Evolutionary conservation across 2,888 invertebrate genomes (phyloP), one percentile per base, ranked within the genome.

Genomic region (Syritta pipiens): DNA sequence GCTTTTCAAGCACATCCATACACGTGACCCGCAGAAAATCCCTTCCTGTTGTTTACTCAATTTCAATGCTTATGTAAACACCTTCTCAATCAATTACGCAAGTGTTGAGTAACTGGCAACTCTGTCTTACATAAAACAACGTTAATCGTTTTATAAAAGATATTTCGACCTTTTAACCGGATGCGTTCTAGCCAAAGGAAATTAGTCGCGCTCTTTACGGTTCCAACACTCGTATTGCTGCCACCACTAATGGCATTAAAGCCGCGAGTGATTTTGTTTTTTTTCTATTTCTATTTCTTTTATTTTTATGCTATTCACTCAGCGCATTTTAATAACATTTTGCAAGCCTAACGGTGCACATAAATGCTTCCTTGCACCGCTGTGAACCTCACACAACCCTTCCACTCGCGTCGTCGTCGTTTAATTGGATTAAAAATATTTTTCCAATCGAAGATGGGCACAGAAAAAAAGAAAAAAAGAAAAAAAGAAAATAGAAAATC

Each of bases 381-480:
- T 67, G 53, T 44, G 12, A 44, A 10, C 5, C 10, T 10, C 4
- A 17, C 19, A 19, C 28, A n/a, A 35, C 14, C 37, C 30, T 42
- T 35, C 40, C 30, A 59, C 44, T 9, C 26, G 9, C 4, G 19
- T 10, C 2, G 5, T 1, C 1, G 42, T 14, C 49, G 17, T 40
- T 44, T 60, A 69, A 69, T 69, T 69, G 69, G 69, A 60, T 69
- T 60, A 69, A 69, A 59, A 59, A 42, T 24, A 26, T 42, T 53
- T 10, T 46, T 55, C 24, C 9, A 40, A 44, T 9, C 14, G 5
- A n/a, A 17, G 17, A 10, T 10, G 37, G 7, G 12, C 9, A 37
- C 12, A 7, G 37, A 30, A 28, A 22, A 7, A 12, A 5, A 5
- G 12, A 48, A 44, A 44, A 44, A 10, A 44, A 35, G n/a, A 49